Percentiles rank a stretch among this genome's conserved stretches.
These are phyloP conservation scores for Teleiodes luculella DNA, from an alignment of 2,888 invertebrate species.

Conservation along the genomic window DNA sequence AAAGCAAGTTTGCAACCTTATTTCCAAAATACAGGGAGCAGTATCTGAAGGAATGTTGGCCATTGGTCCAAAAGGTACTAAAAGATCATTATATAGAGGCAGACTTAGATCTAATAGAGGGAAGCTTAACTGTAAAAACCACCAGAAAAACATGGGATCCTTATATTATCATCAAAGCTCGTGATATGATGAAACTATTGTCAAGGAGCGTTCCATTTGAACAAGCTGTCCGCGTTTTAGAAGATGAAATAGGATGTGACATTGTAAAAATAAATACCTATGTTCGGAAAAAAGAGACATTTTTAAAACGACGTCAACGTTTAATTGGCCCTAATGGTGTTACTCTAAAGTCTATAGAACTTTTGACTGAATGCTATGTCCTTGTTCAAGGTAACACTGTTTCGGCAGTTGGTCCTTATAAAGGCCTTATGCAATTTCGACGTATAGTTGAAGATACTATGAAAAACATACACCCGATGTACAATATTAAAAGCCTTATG, in stretches of 20 bases:
- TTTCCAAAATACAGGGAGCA: slow-evolving; percentile 99
- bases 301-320: slow-evolving; percentile 95
- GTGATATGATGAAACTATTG: slow-evolving; percentile 96
- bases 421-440: slow-evolving; percentile 91
- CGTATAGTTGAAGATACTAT: slow-evolving; percentile 97
- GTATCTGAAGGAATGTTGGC: slow-evolving; percentile 97
- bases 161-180: slow-evolving; percentile 95
- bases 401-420: slow-evolving; percentile 96
- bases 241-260: slow-evolving; percentile 95
- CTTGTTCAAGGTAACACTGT: slow-evolving; percentile 99
- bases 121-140: slow-evolving; percentile 96
- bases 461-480: slow-evolving; percentile 99
- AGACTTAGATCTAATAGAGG: slow-evolving; percentile 94
- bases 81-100: slow-evolving; percentile 88
- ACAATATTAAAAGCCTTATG: slow-evolving; percentile 98
- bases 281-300: slow-evolving; percentile 94
- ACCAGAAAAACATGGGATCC: slow-evolving; percentile 99
- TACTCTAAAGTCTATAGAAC: slow-evolving; percentile 96
- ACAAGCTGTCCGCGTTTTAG: slow-evolving; percentile 91
- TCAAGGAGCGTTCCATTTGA: slow-evolving; percentile 98
- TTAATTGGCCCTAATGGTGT: slow-evolving; percentile 99
- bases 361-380: slow-evolving; percentile 97
- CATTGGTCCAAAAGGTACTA: slow-evolving; percentile 92
- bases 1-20: slow-evolving; percentile 97
- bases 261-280: slow-evolving; percentile 97